phyloP scores from a whole-genome alignment of 2,113 vertebrate genomes.

The Octodon degus region DNA sequence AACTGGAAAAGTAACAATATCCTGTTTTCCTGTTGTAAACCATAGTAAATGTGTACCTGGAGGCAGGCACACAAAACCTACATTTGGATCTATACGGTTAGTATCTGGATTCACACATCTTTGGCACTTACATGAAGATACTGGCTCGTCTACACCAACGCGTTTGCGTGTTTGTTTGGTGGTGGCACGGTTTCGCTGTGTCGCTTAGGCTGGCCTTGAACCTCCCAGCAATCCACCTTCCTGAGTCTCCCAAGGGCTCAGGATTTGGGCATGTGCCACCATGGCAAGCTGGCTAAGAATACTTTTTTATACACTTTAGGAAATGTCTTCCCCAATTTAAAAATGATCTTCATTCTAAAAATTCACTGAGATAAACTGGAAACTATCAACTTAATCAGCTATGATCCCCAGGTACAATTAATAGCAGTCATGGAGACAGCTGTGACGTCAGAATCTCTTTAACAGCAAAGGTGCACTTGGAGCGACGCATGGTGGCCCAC shows the following conservation, averaged over 20 bases:
- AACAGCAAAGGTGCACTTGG: neutral
- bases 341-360: conserved; percentile 56
- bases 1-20: conserved; percentile 1
- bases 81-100: conserved; percentile 25
- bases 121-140: conserved; percentile 71
- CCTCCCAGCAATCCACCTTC: neutral
- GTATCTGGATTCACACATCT: conserved; percentile 64
- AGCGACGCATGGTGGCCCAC: neutral
- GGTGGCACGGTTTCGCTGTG: neutral
- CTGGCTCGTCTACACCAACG: conserved; percentile 26
- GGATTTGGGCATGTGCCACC: neutral
- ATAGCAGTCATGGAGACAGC: neutral
- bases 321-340: conserved; percentile 27
- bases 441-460: conserved; percentile 25
- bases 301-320: conserved; percentile 40
- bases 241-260: neutral
- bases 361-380: conserved; percentile 34
- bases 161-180: neutral
- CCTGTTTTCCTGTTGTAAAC: conserved; percentile 4
- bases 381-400: conserved; percentile 28
- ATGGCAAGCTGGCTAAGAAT: neutral
- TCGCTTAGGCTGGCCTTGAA: neutral
- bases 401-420: conserved; percentile 53
- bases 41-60: neutral
- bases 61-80: conserved; percentile 43